Evolutionary conservation across 2,888 invertebrate genomes (phyloP), one percentile per base, ranked within the genome.

Genomic region (Tipula unca): DNA sequence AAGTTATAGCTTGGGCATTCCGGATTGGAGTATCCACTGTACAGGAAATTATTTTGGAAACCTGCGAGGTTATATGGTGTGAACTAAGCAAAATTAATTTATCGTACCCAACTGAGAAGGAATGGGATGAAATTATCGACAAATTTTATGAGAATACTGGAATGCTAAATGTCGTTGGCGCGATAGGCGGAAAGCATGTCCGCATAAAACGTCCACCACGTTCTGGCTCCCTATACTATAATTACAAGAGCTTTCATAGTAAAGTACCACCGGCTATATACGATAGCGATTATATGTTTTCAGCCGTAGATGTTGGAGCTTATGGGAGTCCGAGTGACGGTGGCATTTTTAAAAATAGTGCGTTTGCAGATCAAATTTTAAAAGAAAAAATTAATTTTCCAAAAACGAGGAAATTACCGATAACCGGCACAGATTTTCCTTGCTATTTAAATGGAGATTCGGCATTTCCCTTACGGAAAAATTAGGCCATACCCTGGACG

Each of bases 401-500:
- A 17, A 36, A 32, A 54, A 54, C 29, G 13, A 29, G 42, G 29
- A 32, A 10, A 10, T 32, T 87, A 17, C 86, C 86, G 29, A 48
- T 82, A 85, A 84, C 32, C 32, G 32, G 32, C 32, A 32, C 2
- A 4, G 14, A 29, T 82, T 48, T 86, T 69, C 87, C 87, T 5
- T 87, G 86, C 86, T 83, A 87, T 17, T 86, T 88, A 87, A 87
- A 82, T 87, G 32, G 32, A 32, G 32, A 32, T 32, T 32, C 32
- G 3, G 32, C 32, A 32, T 32, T 32, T 32, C 32, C 32, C n/a
- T n/a, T n/a, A n/a, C n/a, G n/a, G n/a, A n/a, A n/a, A 88, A 20
- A 88, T 88, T 87, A 86, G 88, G 35, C 88, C 88, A 54, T 88
- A 88, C 86, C 86, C 86, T 42, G 87, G 87, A 82, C 86, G 83